These are phyloP conservation scores for Aleadryas rufinucha DNA, from an alignment of 2,113 vertebrate species.

Conservation along the genomic window DNA sequence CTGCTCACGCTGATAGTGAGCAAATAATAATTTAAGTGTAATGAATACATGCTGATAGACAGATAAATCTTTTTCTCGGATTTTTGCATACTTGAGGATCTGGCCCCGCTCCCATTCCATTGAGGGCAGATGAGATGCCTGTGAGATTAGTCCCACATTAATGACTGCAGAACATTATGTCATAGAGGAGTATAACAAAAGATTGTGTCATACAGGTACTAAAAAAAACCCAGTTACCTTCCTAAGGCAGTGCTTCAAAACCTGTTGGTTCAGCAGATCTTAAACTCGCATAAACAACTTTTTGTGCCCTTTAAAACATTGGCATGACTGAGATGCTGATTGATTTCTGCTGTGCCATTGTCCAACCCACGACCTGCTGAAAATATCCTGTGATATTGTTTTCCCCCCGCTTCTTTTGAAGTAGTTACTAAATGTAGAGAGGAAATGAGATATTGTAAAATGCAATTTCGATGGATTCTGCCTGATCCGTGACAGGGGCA, in stretches of 20 bases:
- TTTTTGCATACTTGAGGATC: constrained; percentile 9
- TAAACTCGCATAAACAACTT: neutral
- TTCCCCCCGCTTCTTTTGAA: neutral
- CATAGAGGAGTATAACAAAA: constrained; percentile 9
- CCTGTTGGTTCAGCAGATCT: constrained; percentile 24
- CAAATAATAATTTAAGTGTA: constrained; percentile 30
- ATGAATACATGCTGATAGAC: constrained; percentile 49
- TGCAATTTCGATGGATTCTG: neutral
- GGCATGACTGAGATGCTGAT: constrained; percentile 1
- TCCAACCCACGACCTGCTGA: neutral
- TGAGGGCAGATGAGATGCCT: constrained; percentile 8
- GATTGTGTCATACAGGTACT: neutral
- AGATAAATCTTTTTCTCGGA: constrained; percentile 26
- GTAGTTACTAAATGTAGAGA: neutral
- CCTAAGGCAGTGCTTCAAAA: constrained; percentile 20
- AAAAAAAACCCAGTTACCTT: neutral
- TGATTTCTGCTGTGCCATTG: neutral
- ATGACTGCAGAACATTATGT: constrained; percentile 10
- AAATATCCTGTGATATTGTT: neutral
- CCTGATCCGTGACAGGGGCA: neutral
- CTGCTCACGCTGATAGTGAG: neutral
- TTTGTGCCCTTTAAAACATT: neutral
- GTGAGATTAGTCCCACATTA: constrained; percentile 13
- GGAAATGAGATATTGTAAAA: neutral
- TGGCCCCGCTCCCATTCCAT: neutral